Percentiles rank a stretch among this genome's conserved stretches.
Conservation (phyloP, 2,797 vertebrate species). For the Spea hammondii region DNA sequence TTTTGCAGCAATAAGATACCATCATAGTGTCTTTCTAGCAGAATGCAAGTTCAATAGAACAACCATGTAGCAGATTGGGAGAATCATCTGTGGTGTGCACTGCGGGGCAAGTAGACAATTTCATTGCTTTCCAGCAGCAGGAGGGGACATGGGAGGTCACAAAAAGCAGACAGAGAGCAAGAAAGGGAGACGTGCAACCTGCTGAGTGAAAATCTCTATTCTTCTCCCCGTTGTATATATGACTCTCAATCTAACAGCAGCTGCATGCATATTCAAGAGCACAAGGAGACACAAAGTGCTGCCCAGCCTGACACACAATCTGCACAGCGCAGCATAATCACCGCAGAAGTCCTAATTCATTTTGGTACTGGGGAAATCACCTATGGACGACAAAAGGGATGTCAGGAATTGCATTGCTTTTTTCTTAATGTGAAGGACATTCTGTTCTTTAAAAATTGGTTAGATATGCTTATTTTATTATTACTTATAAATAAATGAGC, state of each 20-base stretch:
- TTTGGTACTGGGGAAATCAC: conserved; percentile 36
- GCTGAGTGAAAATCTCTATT: conserved; percentile 46
- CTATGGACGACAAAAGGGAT: conserved; percentile 37
- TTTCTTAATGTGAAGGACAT: conserved; percentile 44
- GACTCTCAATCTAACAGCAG: conserved; percentile 17
- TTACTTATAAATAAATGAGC: no score
- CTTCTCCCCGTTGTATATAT: conserved; percentile 39
- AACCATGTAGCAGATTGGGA: conserved; percentile 45
- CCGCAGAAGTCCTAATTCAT: conserved; percentile 47
- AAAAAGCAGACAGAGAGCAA: conserved; percentile 44
- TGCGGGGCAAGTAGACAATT: conserved; percentile 34
- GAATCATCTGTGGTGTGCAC: conserved; percentile 29
- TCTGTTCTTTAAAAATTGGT: conserved; percentile 24
- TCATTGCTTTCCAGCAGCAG: conserved; percentile 34
- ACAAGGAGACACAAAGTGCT: conserved; percentile 1
- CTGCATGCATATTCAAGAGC: conserved; percentile 30
- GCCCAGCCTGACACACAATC: conserved; percentile 11
- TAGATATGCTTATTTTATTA: conserved; percentile 1
- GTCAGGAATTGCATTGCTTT: conserved; percentile 35
- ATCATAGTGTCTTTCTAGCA: conserved; percentile 27
- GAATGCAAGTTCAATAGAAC: conserved; percentile 35
- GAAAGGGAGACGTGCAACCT: conserved; percentile 40
- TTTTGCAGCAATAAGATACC: conserved; percentile 11
- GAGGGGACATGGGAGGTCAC: conserved; percentile 44
- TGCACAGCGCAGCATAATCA: conserved; percentile 30